Evolutionary conservation across 2,888 invertebrate genomes (phyloP), one percentile per base, ranked within the genome.

Genomic region (Ellobium chinense): DNA sequence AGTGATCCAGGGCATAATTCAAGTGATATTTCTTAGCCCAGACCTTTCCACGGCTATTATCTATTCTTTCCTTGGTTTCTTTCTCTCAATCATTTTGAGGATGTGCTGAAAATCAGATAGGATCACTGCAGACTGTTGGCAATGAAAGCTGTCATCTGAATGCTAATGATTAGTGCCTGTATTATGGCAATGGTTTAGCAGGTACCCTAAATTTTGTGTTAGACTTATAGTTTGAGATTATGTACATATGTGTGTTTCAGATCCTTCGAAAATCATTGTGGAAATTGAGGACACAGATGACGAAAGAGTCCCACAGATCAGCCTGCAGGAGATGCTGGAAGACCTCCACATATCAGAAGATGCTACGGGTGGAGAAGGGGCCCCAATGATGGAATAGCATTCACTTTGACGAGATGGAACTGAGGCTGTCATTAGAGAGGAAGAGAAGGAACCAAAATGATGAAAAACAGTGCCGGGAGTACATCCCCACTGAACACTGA

Each of bases 271-370:
- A 79, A 72, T 88, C 56, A 82, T 85, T 0, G 88, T 85, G 31
- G 88, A 88, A 34, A 54, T 62, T 2, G 75, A 74, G 24, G 83
- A 81, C 58, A 84, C 86, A 24, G 91, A 92, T 65, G 91, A 91
- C 54, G 91, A 91, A 54, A 91, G 89, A 0, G 83, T 85, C 1
- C 92, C 92, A 14, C 86, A 89, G 82, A 91, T 93, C 85, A 90
- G 89, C 78, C 88, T 93, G 29, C 89, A 90, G 77, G 93, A 93
- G 81, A 93, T 93, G 93, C 82, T 93, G 82, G 92, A 93, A 62
- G 92, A 92, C 79, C 86, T 93, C 37, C 88, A 89, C 72, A 87
- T 92, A 37, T 79, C 78, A 5, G 90, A 95, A 37, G 97, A 96
- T 84, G 92, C 92, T 12, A 91, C 91, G 7, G 92, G 91, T 2